Evolutionary conservation across 2,888 invertebrate genomes (phyloP).

Genomic region (Celastrina argiolus): DNA sequence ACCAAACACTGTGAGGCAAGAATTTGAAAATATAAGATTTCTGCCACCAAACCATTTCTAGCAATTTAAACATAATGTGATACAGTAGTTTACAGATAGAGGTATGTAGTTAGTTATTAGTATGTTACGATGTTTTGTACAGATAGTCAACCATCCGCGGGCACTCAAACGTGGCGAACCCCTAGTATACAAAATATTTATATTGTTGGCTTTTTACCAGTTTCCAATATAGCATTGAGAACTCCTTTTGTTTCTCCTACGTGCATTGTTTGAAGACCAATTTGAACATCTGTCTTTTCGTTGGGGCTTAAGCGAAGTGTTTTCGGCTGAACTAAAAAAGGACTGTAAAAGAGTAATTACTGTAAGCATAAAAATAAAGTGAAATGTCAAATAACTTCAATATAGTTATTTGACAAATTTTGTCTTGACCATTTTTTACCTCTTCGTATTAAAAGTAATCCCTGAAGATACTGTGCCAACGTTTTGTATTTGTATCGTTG

Average conservation of each 20-base stretch:
- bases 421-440: conserved; percentile 47
- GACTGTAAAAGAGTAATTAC: conserved; percentile 47
- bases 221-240: conserved; percentile 54
- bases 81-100: too few relatives aligned
- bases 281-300: conserved; percentile 65
- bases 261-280: conserved; percentile 71
- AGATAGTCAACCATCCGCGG: too few relatives aligned
- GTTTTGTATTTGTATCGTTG: conserved; percentile 48
- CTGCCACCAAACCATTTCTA: too few relatives aligned
- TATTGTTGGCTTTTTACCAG: conserved; percentile 45
- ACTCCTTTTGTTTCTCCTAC: conserved; percentile 58
- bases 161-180: too few relatives aligned
- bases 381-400: too few relatives aligned
- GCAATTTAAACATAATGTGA: too few relatives aligned
- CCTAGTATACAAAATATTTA: too few relatives aligned
- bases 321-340: conserved; percentile 73
- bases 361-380: not conserved
- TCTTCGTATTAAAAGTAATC: conserved; percentile 53
- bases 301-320: conserved; percentile 69
- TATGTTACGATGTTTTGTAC: too few relatives aligned
- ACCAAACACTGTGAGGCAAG: too few relatives aligned
- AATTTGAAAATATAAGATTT: too few relatives aligned
- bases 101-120: too few relatives aligned
- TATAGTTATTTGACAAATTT: too few relatives aligned
- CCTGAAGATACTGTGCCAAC: conserved; percentile 52